Conservation (phyloP, 2,113 vertebrate genomes). For the Neodon shergylaensis region DNA sequence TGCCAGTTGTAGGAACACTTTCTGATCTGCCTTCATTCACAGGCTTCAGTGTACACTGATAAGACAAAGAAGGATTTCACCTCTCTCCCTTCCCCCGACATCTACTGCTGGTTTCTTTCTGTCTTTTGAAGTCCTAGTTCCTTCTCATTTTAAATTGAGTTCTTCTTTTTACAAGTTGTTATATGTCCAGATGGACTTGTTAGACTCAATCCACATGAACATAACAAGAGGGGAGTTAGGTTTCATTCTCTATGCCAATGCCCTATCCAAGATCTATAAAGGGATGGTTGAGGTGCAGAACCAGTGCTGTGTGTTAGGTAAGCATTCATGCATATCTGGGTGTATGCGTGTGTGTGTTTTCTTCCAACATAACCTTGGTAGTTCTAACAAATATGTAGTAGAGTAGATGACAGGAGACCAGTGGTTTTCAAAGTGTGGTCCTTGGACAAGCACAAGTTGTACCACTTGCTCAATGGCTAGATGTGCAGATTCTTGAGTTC, state of each 20-base stretch:
- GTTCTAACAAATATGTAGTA: not conserved
- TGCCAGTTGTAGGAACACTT: not conserved
- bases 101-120: not conserved
- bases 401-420: not conserved
- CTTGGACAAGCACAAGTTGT: not conserved
- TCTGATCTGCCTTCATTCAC: slow-evolving; percentile 52
- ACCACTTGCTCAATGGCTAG: not conserved
- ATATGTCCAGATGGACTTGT: not conserved
- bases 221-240: not conserved
- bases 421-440: not conserved
- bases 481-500: not conserved
- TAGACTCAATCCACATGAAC: not conserved
- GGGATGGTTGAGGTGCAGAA: not conserved
- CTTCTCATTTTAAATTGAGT: not conserved
- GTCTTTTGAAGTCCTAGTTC: not conserved
- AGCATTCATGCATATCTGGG: not conserved
- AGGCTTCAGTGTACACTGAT: slow-evolving; percentile 4
- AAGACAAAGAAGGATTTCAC: not conserved
- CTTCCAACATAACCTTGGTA: not conserved
- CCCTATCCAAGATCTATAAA: not conserved
- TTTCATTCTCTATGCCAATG: not conserved
- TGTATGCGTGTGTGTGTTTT: not conserved
- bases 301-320: not conserved
- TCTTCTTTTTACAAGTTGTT: not conserved
- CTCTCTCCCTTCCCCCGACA: not conserved